phyloP scores from a whole-genome alignment of 2,888 invertebrate genomes.

The Caradrina clavipalpis region DNA sequence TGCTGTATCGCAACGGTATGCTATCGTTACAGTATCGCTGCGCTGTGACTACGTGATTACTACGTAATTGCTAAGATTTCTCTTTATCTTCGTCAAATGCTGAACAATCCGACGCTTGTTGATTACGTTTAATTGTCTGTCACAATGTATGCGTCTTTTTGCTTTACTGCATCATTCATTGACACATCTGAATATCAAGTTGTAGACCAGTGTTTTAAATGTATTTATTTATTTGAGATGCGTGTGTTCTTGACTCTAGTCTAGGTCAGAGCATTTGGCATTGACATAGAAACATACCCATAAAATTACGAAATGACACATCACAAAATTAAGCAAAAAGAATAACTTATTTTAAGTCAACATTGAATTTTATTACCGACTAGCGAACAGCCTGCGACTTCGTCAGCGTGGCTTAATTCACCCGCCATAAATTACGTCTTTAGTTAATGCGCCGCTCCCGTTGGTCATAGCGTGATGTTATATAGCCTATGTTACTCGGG shows the following conservation, averaged over 20 bases:
- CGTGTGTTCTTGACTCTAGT: too few relatives aligned
- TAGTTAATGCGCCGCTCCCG: too few relatives aligned
- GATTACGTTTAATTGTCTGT: too few relatives aligned
- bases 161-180: neutral
- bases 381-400: too few relatives aligned
- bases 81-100: too few relatives aligned
- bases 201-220: constrained; percentile 1
- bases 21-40: neutral
- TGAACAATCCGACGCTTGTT: too few relatives aligned
- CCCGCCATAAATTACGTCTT: too few relatives aligned
- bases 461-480: too few relatives aligned
- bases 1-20: neutral
- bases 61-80: neutral
- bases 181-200: neutral
- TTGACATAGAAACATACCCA: constrained; percentile 7
- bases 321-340: neutral
- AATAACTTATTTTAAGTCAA: neutral
- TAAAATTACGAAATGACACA: constrained; percentile 12
- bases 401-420: too few relatives aligned
- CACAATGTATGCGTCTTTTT: too few relatives aligned
- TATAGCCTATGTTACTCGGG: too few relatives aligned
- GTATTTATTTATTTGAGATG: too few relatives aligned
- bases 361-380: neutral
- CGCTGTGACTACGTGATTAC: neutral
- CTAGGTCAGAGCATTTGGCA: neutral